Base-by-base conservation (phyloP, 2,797 vertebrate species). In the Adrianichthys oophorus region DNA sequence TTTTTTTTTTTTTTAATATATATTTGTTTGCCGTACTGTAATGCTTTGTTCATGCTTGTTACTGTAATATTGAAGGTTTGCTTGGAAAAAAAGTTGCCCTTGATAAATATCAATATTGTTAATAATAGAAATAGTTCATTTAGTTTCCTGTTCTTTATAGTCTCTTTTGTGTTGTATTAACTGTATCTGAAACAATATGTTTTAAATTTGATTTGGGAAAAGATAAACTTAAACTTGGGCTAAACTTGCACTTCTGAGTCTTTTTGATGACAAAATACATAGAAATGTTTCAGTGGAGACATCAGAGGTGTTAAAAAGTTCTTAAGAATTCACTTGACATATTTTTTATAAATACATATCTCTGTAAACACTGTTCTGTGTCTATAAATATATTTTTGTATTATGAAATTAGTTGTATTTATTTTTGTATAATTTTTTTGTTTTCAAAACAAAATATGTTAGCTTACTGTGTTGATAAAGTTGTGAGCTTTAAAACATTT, bases 11-110 rank as follows among this genome's bases (percentile, higher is more conserved):
- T 26, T 26, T 26, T 7, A 6, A 26, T 26, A 26, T 6, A 89
- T 87, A 89, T 92, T 91, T 93, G 91, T 92, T 90, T 84, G 77
- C 86, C 77, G 75, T 91, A 88, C 82, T 87, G 82, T 88, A 72
- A 82, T 83, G 83, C 84, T 90, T 82, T 78, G 82, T 88, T 84
- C 79, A 86, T 76, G 75, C 86, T 85, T 82, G 73, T 85, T 84
- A 77, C 78, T 87, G 86, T 90, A 78, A 82, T 87, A 78, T 83
- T 88, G 69, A 60, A 84, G 72, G 68, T 82, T 83, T 90, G 72
- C 77, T 85, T 62, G 48, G 74, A 76, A 75, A 63, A 63, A 81
- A 79, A 37, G 10, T 32, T 83, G 76, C 65, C 80, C 65, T 67
- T 54, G 72, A 87, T 88, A 82, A 69, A 74, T 78, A 82, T 21